phyloP scores from a whole-genome alignment of 2,888 invertebrate genomes.

The Crioceris asparagi region DNA sequence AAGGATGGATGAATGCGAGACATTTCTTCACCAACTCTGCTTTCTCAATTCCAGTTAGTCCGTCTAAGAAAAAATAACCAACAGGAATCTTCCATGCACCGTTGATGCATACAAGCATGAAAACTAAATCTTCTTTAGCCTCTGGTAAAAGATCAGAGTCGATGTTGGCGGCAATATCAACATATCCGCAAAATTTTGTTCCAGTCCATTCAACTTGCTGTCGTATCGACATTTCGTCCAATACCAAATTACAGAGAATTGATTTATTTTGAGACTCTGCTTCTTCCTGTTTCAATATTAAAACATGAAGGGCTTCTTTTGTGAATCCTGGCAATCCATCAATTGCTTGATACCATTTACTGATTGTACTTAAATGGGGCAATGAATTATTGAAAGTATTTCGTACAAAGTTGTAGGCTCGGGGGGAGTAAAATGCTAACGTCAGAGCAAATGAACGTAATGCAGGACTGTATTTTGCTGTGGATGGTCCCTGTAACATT shows the following conservation, averaged over 20 bases:
- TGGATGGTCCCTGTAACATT: slow-evolving; percentile 6
- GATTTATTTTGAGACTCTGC: not conserved
- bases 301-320: slow-evolving; percentile 15
- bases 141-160: slow-evolving; percentile 18
- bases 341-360: slow-evolving; percentile 14
- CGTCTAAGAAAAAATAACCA: slow-evolving; percentile 20
- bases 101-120: slow-evolving; percentile 21
- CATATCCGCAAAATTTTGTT: slow-evolving; percentile 19
- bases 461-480: slow-evolving; percentile 7
- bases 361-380: slow-evolving; percentile 15
- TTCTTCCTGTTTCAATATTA: slow-evolving; percentile 10
- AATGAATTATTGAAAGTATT: slow-evolving; percentile 11
- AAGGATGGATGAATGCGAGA: slow-evolving; percentile 14
- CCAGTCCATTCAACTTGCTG: slow-evolving; percentile 17
- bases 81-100: slow-evolving; percentile 21
- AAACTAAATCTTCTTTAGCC: slow-evolving; percentile 21
- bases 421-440: slow-evolving; percentile 7
- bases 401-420: slow-evolving; percentile 12
- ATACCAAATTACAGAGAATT: slow-evolving; percentile 18
- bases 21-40: slow-evolving; percentile 14
- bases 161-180: slow-evolving; percentile 20
- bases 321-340: slow-evolving; percentile 20
- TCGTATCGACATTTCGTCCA: slow-evolving; percentile 25
- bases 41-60: slow-evolving; percentile 12
- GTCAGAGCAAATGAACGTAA: slow-evolving; percentile 13